Evolutionary conservation across 2,797 vertebrate species (phyloP), one percentile per base, ranked within the genome.

Genomic region (Onychomys leucogaster): DNA sequence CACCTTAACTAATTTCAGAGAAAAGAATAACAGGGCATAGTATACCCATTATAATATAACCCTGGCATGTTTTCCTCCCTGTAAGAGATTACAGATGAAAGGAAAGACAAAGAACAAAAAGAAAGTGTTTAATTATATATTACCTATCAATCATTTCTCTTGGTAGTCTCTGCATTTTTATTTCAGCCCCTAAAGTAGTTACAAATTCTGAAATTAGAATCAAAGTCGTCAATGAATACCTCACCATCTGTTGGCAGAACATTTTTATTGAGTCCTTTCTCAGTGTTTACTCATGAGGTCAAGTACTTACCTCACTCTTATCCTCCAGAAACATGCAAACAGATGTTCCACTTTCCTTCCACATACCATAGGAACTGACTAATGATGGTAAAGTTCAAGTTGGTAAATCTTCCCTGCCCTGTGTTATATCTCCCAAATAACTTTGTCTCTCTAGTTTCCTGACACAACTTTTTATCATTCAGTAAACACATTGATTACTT

Each of bases 401-500:
- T 65, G 55, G 32, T 96, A 14, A 88, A 65, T 90, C 95, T 96
- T 97, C 32, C 23, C 91, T 96, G 83, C 6, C 27, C 90, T 81
- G 0, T 84, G 25, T 94, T 96, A 43, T 34, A 65, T 85, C 46
- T 94, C 92, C 75, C 29, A 81, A 97, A 91, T 96, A 97, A 92
- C 55, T 32, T n/a, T 94, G 34, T 89, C 96, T 96, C 52, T 0
- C 43, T 96, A 91, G 10, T 80, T 97, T 87, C 52, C 94, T 97
- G 91, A 96, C 55, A 96, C 57, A 0, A 41, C 78, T 98, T 97
- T 97, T 97, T 85, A 94, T 97, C 95, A 98, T 61, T 95, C 90
- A 92, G 59, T 97, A 97, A 98, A 97, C 61, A 96, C 78, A 96
- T 0, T 94, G 92, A 98, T 96, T 97, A 75, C 93, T 96, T 97